Percentiles rank a stretch among this genome's conserved stretches.
These are phyloP conservation scores for Cataglyphis hispanica DNA, from an alignment of 1,140 invertebrate species.

Conservation along the genomic window DNA sequence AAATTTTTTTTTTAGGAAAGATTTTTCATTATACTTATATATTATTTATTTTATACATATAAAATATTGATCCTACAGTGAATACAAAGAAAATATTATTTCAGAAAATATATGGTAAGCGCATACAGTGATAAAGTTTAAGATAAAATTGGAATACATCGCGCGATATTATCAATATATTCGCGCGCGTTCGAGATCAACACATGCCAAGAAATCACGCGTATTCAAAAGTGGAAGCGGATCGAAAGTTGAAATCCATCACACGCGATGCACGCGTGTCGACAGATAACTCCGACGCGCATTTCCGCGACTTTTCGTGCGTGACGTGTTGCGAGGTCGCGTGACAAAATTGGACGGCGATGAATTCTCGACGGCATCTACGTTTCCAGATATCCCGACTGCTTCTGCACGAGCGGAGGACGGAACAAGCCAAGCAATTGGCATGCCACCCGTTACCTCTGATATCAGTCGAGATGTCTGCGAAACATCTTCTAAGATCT, in stretches of 20 bases:
- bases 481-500: conserved; percentile 50
- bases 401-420: conserved; percentile 45
- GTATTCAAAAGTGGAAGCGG: conserved; percentile 1
- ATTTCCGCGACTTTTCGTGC: conserved; percentile 59
- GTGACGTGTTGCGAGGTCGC: conserved; percentile 43
- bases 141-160: background rate
- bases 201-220: background rate
- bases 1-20: background rate
- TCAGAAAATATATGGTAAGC: background rate
- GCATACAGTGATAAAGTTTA: background rate
- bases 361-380: conserved; percentile 40
- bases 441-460: conserved; percentile 37
- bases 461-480: conserved; percentile 46
- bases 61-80: background rate
- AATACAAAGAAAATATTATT: background rate
- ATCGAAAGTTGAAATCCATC: conserved; percentile 44
- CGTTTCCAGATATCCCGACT: conserved; percentile 37
- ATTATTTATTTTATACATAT: background rate
- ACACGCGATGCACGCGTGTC: conserved; percentile 4
- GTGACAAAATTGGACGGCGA: conserved; percentile 61
- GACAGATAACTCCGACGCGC: conserved; percentile 33
- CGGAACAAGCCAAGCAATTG: conserved; percentile 53
- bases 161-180: background rate
- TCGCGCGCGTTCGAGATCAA: conserved; percentile 1
- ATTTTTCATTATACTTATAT: background rate